Base-by-base conservation (phyloP, 2,113 vertebrate species). In the Lophochroa leadbeateri region DNA sequence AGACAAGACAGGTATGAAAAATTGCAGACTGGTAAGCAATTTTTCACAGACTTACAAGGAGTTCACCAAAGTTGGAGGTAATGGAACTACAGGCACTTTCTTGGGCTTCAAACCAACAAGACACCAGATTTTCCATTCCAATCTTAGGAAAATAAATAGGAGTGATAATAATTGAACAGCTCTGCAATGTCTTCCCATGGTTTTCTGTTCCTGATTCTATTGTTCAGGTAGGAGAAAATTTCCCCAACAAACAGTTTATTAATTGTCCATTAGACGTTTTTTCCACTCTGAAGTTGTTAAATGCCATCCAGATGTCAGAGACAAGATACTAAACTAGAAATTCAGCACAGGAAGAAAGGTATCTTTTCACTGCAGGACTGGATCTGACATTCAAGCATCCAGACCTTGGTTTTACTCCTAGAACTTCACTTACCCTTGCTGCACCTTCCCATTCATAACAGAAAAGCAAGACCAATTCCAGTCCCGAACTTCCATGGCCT, bases 131-230 rank as follows among this genome's bases (percentile, higher is more conserved):
- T 43, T 90, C 90, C 77, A 24, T 84, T 88, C 70, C 68, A 88
- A 37, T 88, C 78, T 75, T 52, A 21, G 76, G 58, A 50, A 83
- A 87, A 69, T 41, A 71, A 87, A 87, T 50, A 68, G 57, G 82
- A 91, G 55, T 2, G 27, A 77, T 96, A 96, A 96, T 69, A 91
- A 83, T 92, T 92, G 86, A 93, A 77, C 58, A 92, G 44, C 47
- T 82, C 72, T 52, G 76, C 83, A 85, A 72, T 21, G 13, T 44
- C 70, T 94, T 63, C 81, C 58, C 55, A 18, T 46, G 72, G 37
- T 78, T 86, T 86, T 82, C 85, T 55, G 88, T 52, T 55, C 80
- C 57, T 43, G 47, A 78, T 92, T 93, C 78, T 77, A n/a, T 77
- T 31, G 6, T 71, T 76, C 55, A n/a, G 24, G 52, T 90, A 57